A percentile compares a stretch with the other conserved stretches of the same genome.
Evolutionary conservation across 2,113 vertebrate genomes (phyloP).

Genomic region (Cacatua alba): DNA sequence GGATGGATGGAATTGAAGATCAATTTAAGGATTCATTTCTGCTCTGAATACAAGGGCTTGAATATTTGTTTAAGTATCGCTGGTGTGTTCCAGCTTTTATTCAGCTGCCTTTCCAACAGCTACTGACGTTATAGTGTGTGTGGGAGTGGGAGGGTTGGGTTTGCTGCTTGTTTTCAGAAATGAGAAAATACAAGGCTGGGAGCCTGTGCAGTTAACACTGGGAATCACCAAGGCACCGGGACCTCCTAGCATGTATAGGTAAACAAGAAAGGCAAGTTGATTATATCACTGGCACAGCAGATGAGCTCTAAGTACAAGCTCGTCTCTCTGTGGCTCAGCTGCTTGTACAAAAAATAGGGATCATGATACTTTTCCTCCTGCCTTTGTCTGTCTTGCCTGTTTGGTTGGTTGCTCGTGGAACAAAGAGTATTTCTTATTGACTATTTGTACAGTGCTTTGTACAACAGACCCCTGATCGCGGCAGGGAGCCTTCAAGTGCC

Average conservation of each 20-base stretch:
- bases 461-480: not conserved
- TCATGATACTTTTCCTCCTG: not conserved
- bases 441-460: not conserved
- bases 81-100: not conserved
- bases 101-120: not conserved
- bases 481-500: not conserved
- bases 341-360: not conserved
- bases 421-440: not conserved
- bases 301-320: not conserved
- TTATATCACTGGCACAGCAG: not conserved
- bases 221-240: not conserved
- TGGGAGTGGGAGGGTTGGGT: accelerated
- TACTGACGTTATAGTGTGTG: accelerated
- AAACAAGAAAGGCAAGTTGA: not conserved
- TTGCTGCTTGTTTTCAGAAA: not conserved
- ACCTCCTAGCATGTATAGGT: not conserved
- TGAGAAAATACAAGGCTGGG: not conserved
- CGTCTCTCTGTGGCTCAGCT: not conserved
- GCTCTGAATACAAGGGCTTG: not conserved
- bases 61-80: not conserved
- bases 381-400: not conserved
- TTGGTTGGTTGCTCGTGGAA: not conserved
- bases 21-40: not conserved
- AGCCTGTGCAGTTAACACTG: not conserved
- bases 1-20: not conserved